A percentile compares a stretch with the other conserved stretches of the same genome.
phyloP scores from a whole-genome alignment of 2,797 vertebrate genomes.

The Basileuterus tristriatus region DNA sequence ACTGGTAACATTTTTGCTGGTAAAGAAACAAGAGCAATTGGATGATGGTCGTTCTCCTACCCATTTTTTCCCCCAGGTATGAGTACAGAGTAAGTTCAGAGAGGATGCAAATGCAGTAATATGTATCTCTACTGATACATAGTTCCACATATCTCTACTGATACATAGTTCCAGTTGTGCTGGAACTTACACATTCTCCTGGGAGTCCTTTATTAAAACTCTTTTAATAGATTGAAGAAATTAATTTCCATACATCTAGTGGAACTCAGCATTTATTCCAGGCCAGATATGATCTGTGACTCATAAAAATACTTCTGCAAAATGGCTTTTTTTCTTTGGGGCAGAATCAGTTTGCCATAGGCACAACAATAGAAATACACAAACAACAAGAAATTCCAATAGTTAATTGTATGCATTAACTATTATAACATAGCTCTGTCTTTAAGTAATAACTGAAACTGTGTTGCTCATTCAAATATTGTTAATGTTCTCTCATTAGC shows the following conservation, averaged over 20 bases:
- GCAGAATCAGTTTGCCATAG: neutral
- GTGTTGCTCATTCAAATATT: neutral
- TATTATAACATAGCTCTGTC: neutral
- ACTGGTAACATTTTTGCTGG: neutral
- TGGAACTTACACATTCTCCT: neutral
- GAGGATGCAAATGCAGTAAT: neutral
- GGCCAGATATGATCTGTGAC: neutral
- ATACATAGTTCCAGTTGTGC: too few species aligned
- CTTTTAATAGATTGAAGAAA: neutral
- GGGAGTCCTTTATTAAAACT: neutral
- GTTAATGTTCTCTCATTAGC: neutral
- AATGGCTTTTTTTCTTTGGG: neutral
- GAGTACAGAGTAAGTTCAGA: neutral
- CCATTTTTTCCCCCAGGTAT: rapidly evolving
- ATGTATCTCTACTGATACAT: neutral
- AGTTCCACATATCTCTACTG: too few species aligned
- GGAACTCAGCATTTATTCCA: neutral
- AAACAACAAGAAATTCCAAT: neutral
- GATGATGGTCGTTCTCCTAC: neutral
- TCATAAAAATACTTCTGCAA: neutral
- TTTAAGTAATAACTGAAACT: neutral
- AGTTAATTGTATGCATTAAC: neutral
- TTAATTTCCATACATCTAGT: neutral
- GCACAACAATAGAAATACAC: neutral
- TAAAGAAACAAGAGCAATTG: neutral